Evolutionary conservation across 2,888 invertebrate species (phyloP).

Genomic region (Pycnomerus fuliginosus): DNA sequence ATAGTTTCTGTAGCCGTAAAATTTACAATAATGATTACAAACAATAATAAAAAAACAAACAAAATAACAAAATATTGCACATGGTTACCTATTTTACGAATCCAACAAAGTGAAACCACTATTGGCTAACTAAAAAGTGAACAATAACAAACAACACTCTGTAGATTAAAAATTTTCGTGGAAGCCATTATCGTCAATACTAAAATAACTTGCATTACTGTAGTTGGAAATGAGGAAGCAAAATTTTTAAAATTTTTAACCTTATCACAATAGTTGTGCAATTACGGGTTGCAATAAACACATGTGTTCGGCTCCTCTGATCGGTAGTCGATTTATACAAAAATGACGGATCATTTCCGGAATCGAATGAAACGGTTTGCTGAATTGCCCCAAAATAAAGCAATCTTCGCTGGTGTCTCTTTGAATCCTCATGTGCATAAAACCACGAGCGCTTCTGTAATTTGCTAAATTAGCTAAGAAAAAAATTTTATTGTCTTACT

Average conservation of each 20-base stretch:
- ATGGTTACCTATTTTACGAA: constrained; percentile 10
- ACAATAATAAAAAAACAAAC: constrained; percentile 7
- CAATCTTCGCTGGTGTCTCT: constrained; percentile 71
- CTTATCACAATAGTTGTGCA: constrained; percentile 70
- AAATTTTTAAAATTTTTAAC: constrained; percentile 18
- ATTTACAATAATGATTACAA: constrained; percentile 7
- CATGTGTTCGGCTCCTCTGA: constrained; percentile 95
- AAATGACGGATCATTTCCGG: constrained; percentile 96
- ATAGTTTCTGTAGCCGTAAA: constrained; percentile 41
- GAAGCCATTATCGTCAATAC: constrained; percentile 34
- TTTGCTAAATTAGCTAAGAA: background rate
- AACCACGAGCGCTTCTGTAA: constrained; percentile 86
- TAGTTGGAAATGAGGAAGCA: too few species aligned
- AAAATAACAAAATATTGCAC: constrained; percentile 38
- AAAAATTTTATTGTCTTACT: constrained; percentile 64
- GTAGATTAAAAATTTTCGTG: constrained; percentile 25
- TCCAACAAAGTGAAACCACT: constrained; percentile 29
- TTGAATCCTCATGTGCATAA: constrained; percentile 96
- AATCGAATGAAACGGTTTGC: constrained; percentile 87
- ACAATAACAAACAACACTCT: constrained; percentile 20
- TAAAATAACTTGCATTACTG: too few species aligned
- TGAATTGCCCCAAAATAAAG: constrained; percentile 89
- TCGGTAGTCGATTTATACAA: constrained; percentile 88
- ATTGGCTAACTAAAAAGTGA: constrained; percentile 29
- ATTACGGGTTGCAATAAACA: constrained; percentile 89